Percentiles rank a stretch among this genome's conserved stretches.
Evolutionary conservation across 2,113 vertebrate genomes (phyloP).

Genomic region (Alaudala cheleensis): DNA sequence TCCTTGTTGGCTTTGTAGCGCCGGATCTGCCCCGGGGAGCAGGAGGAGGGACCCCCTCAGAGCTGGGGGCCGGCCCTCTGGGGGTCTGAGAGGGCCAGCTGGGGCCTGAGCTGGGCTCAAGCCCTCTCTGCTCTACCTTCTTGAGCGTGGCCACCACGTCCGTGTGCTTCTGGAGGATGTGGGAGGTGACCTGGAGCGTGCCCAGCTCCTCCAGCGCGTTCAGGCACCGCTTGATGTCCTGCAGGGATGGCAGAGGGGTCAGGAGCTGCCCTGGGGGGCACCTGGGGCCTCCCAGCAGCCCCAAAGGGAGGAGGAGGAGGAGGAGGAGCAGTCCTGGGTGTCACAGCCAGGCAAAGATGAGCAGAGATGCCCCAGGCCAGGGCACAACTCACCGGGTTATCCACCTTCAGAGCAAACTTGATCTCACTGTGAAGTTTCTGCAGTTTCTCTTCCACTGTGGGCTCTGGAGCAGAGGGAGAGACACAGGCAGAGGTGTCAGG

Average conservation of each 20-base stretch:
- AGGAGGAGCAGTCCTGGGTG: neutral
- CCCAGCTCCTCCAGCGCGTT: constrained; percentile 88
- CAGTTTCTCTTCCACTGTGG: constrained; percentile 89
- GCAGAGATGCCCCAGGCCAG: neutral
- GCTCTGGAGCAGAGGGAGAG: constrained; percentile 74
- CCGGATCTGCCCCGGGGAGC: constrained; percentile 80
- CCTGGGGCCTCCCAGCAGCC: neutral
- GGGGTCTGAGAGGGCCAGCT: no score
- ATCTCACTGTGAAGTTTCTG: constrained; percentile 97
- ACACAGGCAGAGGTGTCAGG: neutral
- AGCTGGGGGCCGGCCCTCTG: neutral
- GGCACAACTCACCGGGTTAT: constrained; percentile 86
- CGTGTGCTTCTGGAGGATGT: constrained; percentile 95
- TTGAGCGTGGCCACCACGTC: constrained; percentile 95
- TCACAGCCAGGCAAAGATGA: fast-evolving
- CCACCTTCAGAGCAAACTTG: constrained; percentile 96
- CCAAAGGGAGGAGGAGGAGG: neutral
- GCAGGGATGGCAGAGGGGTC: neutral
- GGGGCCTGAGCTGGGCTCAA: no score
- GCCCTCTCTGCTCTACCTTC: constrained; percentile 77
- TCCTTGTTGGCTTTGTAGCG: constrained; percentile 94
- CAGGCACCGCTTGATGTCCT: constrained; percentile 95
- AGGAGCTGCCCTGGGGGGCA: neutral
- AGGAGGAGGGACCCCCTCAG: neutral
- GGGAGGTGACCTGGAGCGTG: constrained; percentile 90